phyloP scores from a whole-genome alignment of 2,797 vertebrate species.

The Heterohyrax brucei region DNA sequence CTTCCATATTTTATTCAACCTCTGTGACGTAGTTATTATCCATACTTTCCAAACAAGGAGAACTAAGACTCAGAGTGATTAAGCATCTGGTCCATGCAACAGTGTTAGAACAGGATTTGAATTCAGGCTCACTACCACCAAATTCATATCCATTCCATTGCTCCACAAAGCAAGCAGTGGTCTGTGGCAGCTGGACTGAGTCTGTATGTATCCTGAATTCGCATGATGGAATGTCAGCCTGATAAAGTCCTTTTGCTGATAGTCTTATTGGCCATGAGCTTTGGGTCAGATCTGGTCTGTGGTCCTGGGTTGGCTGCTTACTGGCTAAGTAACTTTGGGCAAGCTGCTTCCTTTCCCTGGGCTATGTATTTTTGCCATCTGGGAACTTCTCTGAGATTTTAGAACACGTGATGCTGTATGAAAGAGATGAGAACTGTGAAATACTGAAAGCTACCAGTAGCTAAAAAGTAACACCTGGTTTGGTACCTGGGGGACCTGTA shows the following conservation, averaged over 20 bases:
- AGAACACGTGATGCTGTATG: neutral
- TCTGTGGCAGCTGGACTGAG: neutral
- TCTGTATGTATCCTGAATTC: neutral
- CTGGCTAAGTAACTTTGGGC: too few relatives aligned
- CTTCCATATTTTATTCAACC: neutral
- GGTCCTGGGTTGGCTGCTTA: neutral
- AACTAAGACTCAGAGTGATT: neutral
- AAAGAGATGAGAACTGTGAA: neutral
- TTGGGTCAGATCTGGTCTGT: neutral
- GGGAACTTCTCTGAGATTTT: neutral
- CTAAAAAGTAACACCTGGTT: neutral
- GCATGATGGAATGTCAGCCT: too few relatives aligned
- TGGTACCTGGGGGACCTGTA: neutral
- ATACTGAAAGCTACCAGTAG: neutral
- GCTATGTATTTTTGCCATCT: neutral
- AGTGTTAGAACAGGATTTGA: neutral
- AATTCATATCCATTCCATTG: neutral
- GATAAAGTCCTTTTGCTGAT: neutral
- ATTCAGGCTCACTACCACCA: neutral
- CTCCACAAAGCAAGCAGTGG: neutral
- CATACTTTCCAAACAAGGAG: neutral
- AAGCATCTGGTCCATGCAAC: neutral
- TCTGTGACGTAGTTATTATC: neutral
- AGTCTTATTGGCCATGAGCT: neutral
- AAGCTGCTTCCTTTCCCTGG: neutral